A percentile compares a stretch with the other conserved stretches of the same genome.
These are phyloP conservation scores for Thaumatotibia leucotreta DNA, from an alignment of 1,140 invertebrate genomes.

Conservation along the genomic window DNA sequence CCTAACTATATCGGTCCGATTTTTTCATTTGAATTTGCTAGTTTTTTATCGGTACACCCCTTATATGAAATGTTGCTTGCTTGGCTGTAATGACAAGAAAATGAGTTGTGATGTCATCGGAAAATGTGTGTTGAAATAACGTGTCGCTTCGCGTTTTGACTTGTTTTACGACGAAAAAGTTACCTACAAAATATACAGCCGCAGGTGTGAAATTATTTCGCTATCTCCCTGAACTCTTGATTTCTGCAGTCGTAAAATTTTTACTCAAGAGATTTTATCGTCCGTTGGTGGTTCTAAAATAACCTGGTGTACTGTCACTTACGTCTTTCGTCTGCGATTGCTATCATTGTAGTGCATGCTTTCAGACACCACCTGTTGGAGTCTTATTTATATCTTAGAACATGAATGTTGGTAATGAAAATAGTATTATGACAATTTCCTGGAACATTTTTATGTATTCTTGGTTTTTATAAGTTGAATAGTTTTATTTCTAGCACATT, in stretches of 20 bases:
- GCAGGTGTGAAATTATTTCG: slow-evolving; percentile 33
- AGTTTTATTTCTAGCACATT: no score
- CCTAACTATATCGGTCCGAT: no score
- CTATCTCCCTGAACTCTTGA: slow-evolving; percentile 31
- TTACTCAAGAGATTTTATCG: slow-evolving; percentile 35
- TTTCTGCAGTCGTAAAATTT: slow-evolving; percentile 39
- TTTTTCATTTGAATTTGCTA: no score
- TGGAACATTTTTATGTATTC: background rate
- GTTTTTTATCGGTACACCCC: no score
- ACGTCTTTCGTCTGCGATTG: slow-evolving; percentile 21
- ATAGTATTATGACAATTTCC: background rate
- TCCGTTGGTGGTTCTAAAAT: slow-evolving; percentile 27
- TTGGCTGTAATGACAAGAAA: background rate
- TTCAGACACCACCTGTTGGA: slow-evolving; percentile 40
- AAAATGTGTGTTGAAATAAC: background rate
- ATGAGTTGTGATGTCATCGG: background rate
- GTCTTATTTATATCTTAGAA: slow-evolving; percentile 36
- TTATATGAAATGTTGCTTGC: no score
- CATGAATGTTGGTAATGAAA: background rate
- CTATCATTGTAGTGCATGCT: slow-evolving; percentile 35
- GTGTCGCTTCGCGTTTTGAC: background rate
- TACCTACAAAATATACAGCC: slow-evolving; percentile 16
- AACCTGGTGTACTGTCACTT: slow-evolving; percentile 27
- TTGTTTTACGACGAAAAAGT: slow-evolving; percentile 13
- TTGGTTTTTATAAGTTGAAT: background rate